A percentile compares a stretch with the other conserved stretches of the same genome.
phyloP scores from a whole-genome alignment of 23 tunicate species.

The Trididemnum nubilum region DNA sequence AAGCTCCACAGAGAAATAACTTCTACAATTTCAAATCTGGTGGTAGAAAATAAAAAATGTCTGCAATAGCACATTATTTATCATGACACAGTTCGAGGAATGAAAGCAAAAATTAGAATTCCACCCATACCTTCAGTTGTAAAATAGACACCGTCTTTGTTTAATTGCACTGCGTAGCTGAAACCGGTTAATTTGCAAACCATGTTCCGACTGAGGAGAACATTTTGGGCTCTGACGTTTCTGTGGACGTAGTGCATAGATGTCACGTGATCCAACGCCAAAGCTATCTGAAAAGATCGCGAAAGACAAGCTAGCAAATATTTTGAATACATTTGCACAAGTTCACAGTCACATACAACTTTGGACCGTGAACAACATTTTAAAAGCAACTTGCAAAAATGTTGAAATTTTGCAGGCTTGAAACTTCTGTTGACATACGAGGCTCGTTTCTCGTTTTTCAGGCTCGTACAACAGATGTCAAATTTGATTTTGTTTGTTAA shows the following conservation, averaged over 20 bases:
- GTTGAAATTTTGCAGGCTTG: too few species aligned
- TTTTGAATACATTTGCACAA: background rate
- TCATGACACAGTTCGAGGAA: too few species aligned
- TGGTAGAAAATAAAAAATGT: too few species aligned
- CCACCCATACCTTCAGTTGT: background rate
- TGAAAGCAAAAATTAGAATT: too few species aligned
- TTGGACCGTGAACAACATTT: background rate
- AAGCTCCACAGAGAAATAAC: too few species aligned
- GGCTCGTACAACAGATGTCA: too few species aligned
- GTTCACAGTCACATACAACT: background rate
- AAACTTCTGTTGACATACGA: too few species aligned
- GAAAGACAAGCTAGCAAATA: background rate
- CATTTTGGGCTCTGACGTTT: constrained; percentile 54
- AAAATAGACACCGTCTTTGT: constrained; percentile 42
- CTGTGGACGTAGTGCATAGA: constrained; percentile 52
- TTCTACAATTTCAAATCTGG: too few species aligned
- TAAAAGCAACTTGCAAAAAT: background rate
- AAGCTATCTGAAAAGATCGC: constrained; percentile 44
- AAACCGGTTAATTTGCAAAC: constrained; percentile 52
- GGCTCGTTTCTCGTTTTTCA: too few species aligned
- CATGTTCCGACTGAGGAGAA: constrained; percentile 30
- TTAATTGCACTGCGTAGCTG: constrained; percentile 13
- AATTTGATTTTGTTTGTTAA: too few species aligned
- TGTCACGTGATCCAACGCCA: constrained; percentile 31
- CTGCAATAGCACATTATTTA: too few species aligned